These are phyloP conservation scores for Lasioglossum albipes DNA, from an alignment of 1,140 invertebrate species.

Conservation along the genomic window DNA sequence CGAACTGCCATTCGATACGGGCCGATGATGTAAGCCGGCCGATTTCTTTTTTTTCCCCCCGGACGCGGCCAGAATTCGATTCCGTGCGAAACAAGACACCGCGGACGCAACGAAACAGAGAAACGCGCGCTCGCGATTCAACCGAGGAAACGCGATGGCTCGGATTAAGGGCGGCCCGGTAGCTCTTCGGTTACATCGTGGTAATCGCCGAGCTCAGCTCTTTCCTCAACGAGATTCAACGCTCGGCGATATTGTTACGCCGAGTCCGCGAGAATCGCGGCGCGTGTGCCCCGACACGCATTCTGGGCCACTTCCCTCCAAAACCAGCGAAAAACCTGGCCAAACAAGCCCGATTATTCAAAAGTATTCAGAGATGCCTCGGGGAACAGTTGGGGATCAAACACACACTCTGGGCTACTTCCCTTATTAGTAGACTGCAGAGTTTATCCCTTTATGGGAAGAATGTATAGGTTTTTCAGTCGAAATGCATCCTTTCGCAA, in stretches of 20 bases:
- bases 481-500: too few relatives aligned
- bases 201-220: neutral
- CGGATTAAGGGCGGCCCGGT: neutral
- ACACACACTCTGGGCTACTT: too few relatives aligned
- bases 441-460: too few relatives aligned
- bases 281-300: neutral
- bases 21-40: neutral
- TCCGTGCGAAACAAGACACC: slow-evolving; percentile 8
- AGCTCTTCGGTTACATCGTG: neutral
- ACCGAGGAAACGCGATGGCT: neutral
- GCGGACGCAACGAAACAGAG: neutral
- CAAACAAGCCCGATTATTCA: too few relatives aligned
- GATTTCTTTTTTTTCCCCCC: slow-evolving; percentile 1
- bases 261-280: neutral
- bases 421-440: too few relatives aligned
- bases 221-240: neutral
- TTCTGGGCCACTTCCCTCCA: neutral
- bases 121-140: neutral
- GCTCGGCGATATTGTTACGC: neutral
- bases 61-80: slow-evolving; percentile 23
- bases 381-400: too few relatives aligned
- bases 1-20: neutral
- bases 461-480: too few relatives aligned
- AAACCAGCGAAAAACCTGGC: too few relatives aligned
- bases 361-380: too few relatives aligned